A percentile compares a stretch with the other conserved stretches of the same genome.
phyloP scores from a whole-genome alignment of 2,888 invertebrate genomes.

The Tricholauxania praeusta region DNA sequence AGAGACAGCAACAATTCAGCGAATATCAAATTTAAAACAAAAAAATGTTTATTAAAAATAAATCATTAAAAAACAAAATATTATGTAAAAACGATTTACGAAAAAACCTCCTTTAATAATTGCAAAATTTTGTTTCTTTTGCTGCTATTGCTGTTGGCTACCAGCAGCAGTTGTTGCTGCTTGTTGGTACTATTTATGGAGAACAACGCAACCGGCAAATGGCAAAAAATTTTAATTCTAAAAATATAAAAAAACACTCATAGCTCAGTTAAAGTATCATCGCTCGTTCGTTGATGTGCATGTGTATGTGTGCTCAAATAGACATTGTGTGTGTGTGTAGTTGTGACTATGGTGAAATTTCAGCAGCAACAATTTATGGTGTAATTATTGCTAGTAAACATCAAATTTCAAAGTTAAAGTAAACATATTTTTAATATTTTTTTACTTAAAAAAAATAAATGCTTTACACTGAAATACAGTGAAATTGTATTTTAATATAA shows the following conservation, averaged over 20 bases:
- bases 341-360: constrained; percentile 2
- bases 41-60: background rate
- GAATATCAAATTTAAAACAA: background rate
- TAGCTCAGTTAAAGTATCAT: constrained; percentile 30
- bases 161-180: background rate
- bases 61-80: background rate
- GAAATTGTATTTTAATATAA: no score
- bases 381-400: constrained; percentile 1
- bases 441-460: constrained; percentile 23
- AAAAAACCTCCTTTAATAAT: constrained; percentile 3
- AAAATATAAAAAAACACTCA: constrained; percentile 38
- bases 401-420: constrained; percentile 14
- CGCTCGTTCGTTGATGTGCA: background rate
- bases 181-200: constrained; percentile 60
- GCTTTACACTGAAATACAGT: constrained; percentile 1
- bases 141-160: constrained; percentile 7
- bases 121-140: constrained; percentile 19
- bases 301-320: constrained; percentile 32
- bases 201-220: constrained; percentile 45
- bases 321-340: constrained; percentile 37
- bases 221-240: constrained; percentile 34
- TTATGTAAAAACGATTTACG: background rate
- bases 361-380: constrained; percentile 10
- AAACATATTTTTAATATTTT: constrained; percentile 25
- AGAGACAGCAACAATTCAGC: constrained; percentile 6